Conservation (phyloP, 1,140 invertebrate genomes). For the Ganaspis sp. region DNA sequence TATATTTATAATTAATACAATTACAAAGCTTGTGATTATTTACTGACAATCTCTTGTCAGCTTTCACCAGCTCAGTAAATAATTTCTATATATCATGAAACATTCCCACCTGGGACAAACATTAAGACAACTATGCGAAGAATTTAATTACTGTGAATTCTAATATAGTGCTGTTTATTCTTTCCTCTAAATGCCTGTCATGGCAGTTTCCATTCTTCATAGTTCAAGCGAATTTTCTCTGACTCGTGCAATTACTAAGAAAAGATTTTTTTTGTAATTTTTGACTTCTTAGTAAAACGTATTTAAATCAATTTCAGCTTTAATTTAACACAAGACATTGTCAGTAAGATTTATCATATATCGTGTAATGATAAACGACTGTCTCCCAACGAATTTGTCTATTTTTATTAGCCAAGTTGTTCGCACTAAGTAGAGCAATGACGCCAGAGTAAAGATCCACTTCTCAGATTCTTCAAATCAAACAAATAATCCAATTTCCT, state of each 20-base stretch:
- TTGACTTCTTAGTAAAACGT: not conserved
- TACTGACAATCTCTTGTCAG: too few species aligned
- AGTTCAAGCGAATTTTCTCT: not conserved
- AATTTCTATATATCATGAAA: too few species aligned
- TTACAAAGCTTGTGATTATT: too few species aligned
- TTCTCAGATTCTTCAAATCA: not conserved
- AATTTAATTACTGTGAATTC: not conserved
- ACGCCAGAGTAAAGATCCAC: not conserved
- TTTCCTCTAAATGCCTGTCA: not conserved
- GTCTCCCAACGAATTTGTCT: not conserved
- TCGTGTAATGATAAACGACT: not conserved
- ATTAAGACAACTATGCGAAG: not conserved
- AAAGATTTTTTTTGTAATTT: not conserved
- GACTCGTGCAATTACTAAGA: not conserved
- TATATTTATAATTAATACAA: too few species aligned
- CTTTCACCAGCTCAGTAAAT: too few species aligned
- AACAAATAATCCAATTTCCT: constrained; percentile 24
- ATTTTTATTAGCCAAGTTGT: constrained; percentile 5
- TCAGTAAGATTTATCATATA: not conserved
- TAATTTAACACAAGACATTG: not conserved
- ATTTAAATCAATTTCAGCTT: not conserved
- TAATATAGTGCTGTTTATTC: not conserved
- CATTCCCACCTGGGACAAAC: not conserved
- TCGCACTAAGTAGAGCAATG: not conserved
- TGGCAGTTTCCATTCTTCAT: not conserved